Percentiles rank a stretch among this genome's conserved stretches.
Conservation (phyloP, 1,140 invertebrate species). For the Hycleus cichorii region DNA sequence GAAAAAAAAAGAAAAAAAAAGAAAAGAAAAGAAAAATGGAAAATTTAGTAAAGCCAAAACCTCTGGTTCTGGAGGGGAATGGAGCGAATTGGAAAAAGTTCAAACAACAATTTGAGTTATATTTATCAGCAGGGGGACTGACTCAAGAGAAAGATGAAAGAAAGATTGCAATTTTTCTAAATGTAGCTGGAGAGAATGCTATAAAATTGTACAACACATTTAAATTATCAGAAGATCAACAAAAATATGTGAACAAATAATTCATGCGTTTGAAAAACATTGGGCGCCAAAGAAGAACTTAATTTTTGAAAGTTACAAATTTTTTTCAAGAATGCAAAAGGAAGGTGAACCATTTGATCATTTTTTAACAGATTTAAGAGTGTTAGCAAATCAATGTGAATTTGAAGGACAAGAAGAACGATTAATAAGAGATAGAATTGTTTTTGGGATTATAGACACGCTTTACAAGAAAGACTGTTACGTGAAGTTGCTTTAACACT, state of each 20-base stretch:
- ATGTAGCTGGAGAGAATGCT: slow-evolving; percentile 30
- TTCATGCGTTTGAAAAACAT: slow-evolving; percentile 29
- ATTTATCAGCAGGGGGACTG: slow-evolving; percentile 22
- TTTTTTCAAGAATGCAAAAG: slow-evolving; percentile 19
- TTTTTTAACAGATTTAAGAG: slow-evolving; percentile 25
- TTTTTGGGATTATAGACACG: too few species aligned
- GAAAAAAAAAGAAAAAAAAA: too few species aligned
- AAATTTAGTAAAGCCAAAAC: too few species aligned
- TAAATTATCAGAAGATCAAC: slow-evolving; percentile 22
- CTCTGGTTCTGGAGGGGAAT: too few species aligned
- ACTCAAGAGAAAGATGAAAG: slow-evolving; percentile 21
- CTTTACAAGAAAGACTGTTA: too few species aligned
- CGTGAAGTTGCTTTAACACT: too few species aligned
- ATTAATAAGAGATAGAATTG: too few species aligned
- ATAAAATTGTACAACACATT: slow-evolving; percentile 31
- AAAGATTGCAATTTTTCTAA: slow-evolving; percentile 31
- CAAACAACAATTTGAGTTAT: too few species aligned
- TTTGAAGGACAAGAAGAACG: slow-evolving; percentile 24
- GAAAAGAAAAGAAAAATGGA: not conserved
- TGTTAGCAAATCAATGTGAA: slow-evolving; percentile 21
- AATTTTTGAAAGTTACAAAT: slow-evolving; percentile 24
- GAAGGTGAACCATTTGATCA: slow-evolving; percentile 25
- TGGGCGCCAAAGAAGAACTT: slow-evolving; percentile 31
- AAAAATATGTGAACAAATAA: slow-evolving; percentile 20
- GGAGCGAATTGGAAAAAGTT: too few species aligned